Evolutionary conservation across 2,888 invertebrate genomes (phyloP), one percentile per base, ranked within the genome.

Genomic region (Acrocera orbiculus): DNA sequence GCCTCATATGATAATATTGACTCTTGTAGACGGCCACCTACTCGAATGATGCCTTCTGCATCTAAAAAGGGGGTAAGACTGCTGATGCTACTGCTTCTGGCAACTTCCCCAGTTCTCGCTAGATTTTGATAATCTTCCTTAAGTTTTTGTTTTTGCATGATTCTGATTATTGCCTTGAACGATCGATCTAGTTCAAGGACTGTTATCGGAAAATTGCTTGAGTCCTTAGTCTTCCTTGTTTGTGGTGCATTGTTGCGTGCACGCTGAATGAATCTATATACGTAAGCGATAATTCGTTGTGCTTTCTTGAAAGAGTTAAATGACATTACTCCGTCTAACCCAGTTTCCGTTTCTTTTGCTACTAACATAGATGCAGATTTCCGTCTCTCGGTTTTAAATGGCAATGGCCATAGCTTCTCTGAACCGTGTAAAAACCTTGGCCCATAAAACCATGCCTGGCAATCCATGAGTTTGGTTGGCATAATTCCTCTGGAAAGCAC

Each of bases 11-110:
- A 14, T 7, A 46, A 14, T n/a, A 27, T 27, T 14, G 46, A 35
- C 19, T 42, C 32, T 16, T 38, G 16, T 6, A 47, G 34, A 8
- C 50, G 38, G 23, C 47, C 47, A 25, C 51, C 49, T 36, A 48
- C 48, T 35, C 47, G 38, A 16, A 52, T 38, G 16, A 47, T 29
- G 14, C 39, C 40, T 26, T 42, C 27, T n/a, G 35, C 11, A 30
- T 46, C 45, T 6, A 48, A 14, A 29, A 44, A 45, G 8, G 44
- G 42, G 8, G 23, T 10, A 6, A 31, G 34, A 10, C 20, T 14
- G 14, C 20, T 20, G 23, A 3, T 5, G 13, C 10, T 20, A 9
- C 23, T 11, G 15, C 7, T 10, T 2, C 13, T 26, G 13, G 7
- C 6, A 7, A 11, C 13, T 9, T 26, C 8, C 6, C 13, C 13